These are phyloP conservation scores for Melanostoma mellinum DNA, from an alignment of 2,888 invertebrate species.

Conservation along the genomic window DNA sequence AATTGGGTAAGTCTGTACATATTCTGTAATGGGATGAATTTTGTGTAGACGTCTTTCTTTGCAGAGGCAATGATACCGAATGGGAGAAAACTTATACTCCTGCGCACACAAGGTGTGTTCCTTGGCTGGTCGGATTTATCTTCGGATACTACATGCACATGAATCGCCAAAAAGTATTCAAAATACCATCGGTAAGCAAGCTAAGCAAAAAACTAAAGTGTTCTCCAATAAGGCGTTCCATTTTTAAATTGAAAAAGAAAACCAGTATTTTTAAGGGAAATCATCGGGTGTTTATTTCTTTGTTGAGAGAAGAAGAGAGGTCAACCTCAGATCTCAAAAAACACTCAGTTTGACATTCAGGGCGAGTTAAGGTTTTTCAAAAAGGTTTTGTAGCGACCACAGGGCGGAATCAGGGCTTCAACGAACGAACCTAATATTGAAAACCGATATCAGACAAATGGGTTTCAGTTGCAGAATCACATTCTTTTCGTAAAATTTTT, in stretches of 20 bases:
- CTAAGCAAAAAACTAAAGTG: not conserved
- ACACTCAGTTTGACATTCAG: too few relatives aligned
- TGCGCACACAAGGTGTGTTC: conserved; percentile 4
- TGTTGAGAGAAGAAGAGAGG: too few relatives aligned
- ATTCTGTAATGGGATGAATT: not conserved
- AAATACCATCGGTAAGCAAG: not conserved
- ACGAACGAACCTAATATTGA: too few relatives aligned
- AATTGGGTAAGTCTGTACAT: conserved; percentile 4
- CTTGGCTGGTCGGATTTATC: conserved; percentile 22
- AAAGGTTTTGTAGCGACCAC: too few relatives aligned
- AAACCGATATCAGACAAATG: too few relatives aligned
- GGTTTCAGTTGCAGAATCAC: too few relatives aligned
- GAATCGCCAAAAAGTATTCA: conserved; percentile 3
- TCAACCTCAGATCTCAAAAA: too few relatives aligned
- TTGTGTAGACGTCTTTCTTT: not conserved
- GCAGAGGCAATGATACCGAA: conserved; percentile 1
- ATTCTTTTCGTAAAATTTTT: too few relatives aligned
- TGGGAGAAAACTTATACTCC: conserved; percentile 17
- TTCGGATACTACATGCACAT: conserved; percentile 31
- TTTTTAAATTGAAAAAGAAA: not conserved
- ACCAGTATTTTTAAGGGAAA: too few relatives aligned
- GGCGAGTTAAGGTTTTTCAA: too few relatives aligned
- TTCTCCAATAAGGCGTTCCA: not conserved
- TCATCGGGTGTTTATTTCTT: too few relatives aligned
- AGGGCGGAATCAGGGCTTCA: too few relatives aligned